Evolutionary conservation across 2,797 vertebrate genomes (phyloP).

Genomic region (Anguilla anguilla): DNA sequence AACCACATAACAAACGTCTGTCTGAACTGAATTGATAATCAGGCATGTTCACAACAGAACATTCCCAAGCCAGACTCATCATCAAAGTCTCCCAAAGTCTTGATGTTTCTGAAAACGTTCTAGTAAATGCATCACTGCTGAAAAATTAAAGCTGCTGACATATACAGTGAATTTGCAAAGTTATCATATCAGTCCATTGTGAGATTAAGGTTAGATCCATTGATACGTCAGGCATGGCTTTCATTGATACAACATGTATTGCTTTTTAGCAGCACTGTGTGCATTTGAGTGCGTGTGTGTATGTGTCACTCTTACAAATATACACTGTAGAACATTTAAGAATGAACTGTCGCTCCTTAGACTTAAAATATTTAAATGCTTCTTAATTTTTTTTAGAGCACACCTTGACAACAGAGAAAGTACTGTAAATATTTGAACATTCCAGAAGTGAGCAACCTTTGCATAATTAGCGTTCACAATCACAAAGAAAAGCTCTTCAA

Average conservation of each 20-base stretch:
- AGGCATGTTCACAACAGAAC: background rate
- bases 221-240: no score
- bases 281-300: no score
- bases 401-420: slow-evolving; percentile 14
- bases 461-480: background rate
- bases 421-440: background rate
- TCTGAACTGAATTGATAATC: slow-evolving; percentile 13
- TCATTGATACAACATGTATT: no score
- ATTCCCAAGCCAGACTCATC: background rate
- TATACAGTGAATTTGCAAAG: background rate
- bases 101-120: background rate
- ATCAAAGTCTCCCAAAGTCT: background rate
- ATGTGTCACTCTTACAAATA: no score
- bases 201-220: background rate
- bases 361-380: background rate
- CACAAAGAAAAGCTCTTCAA: background rate
- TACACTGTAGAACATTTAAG: no score
- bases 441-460: background rate
- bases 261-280: no score
- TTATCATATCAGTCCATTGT: background rate
- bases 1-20: background rate
- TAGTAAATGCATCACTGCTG: background rate
- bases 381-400: background rate
- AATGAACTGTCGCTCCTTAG: no score
- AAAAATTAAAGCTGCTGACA: background rate